Evolutionary conservation across 2,888 invertebrate genomes (phyloP), one percentile per base, ranked within the genome.

Genomic region (Hirtodrosophila trivittata): DNA sequence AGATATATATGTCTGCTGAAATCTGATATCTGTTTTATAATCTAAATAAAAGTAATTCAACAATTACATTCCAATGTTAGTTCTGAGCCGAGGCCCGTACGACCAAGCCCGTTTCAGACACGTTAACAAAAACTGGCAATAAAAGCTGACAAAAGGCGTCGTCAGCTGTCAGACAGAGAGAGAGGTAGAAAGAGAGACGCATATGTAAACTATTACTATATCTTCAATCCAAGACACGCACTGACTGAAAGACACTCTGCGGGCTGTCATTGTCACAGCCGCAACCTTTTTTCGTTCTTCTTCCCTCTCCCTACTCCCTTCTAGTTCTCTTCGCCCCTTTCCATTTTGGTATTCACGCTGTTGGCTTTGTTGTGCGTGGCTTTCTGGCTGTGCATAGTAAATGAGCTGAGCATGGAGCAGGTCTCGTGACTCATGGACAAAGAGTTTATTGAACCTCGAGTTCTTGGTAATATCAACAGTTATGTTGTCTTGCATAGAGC

Each of bases 381-480:
- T 47, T 60, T 59, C 67, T 62, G 64, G 66, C 63, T 74, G 56
- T 84, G 82, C 82, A 82, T 82, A 84, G 66, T 57, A 70, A 82
- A 82, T 82, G 77, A 86, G 75, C 49, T 45, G 38, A 59, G 39
- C 35, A 8, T 4, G n/a, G 5, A 33, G 13, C 33, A 12, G 38
- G n/a, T 52, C 38, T 54, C 46, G 63, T 81, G 81, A 86, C 54
- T 80, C 81, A 81, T 64, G 47, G 46, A 12, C 49, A 18, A 54
- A 65, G 81, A 76, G 81, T 82, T 86, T 84, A 66, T 65, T 86
- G 82, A 86, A 86, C 82, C 39, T 18, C 50, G 35, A 51, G 43
- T 42, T 21, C 41, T 45, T 35, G 33, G 41, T 43, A 38, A 38
- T 39, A 30, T 39, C 7, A 43, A 68, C 69, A 33, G 74, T 57